Percentiles rank a stretch among this genome's conserved stretches.
These are phyloP conservation scores for Achatina immaculata DNA, from an alignment of 1,140 invertebrate species.

Conservation along the genomic window DNA sequence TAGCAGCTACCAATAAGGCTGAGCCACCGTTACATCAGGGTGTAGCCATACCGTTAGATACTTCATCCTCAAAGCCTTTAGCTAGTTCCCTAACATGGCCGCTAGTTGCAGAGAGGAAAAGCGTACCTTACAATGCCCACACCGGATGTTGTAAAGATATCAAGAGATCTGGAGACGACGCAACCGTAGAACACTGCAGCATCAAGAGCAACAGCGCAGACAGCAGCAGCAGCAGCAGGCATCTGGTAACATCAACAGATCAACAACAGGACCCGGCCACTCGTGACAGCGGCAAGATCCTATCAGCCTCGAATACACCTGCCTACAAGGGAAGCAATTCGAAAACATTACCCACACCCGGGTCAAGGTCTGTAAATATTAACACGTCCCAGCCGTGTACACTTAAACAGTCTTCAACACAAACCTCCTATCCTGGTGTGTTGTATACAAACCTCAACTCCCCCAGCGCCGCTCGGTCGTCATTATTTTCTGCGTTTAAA, in stretches of 20 bases:
- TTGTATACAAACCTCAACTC: constrained; percentile 12
- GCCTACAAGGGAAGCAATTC: not conserved
- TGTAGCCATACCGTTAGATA: not conserved
- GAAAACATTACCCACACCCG: not conserved
- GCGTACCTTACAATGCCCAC: not conserved
- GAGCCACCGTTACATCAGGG: not conserved
- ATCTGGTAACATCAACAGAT: not conserved
- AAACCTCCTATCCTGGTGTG: not conserved
- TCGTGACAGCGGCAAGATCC: not conserved
- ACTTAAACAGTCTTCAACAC: not conserved
- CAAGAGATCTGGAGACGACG: too few relatives aligned
- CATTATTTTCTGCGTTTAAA: not conserved
- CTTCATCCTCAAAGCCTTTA: not conserved
- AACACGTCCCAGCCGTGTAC: not conserved
- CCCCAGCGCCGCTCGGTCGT: not conserved
- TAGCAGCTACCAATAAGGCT: not conserved
- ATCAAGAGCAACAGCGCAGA: not conserved
- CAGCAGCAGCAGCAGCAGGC: not conserved
- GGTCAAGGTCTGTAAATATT: not conserved
- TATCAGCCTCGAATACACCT: not conserved
- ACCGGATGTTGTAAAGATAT: not conserved
- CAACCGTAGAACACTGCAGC: too few relatives aligned
- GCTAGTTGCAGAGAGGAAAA: not conserved
- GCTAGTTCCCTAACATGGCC: constrained; percentile 10
- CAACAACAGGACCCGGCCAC: not conserved